Evolutionary conservation across 1,140 invertebrate species (phyloP).

Genomic region (Eumaeus atala): DNA sequence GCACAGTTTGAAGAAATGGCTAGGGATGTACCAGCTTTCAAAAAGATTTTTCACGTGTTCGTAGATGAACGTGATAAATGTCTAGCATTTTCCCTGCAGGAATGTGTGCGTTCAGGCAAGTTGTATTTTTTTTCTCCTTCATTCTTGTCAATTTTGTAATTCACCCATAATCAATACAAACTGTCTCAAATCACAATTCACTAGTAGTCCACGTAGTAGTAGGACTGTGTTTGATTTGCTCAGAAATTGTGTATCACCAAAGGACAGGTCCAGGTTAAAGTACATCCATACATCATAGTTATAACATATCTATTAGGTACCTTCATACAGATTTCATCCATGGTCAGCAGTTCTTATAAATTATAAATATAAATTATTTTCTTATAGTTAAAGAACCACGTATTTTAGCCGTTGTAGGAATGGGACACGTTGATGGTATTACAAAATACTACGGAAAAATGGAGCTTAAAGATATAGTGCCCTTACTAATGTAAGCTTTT

Average conservation of each 20-base stretch:
- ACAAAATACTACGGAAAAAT: constrained; percentile 86
- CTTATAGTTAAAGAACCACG: constrained; percentile 48
- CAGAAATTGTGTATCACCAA: too few relatives aligned
- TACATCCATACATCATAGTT: too few relatives aligned
- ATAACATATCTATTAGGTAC: too few relatives aligned
- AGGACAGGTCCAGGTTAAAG: too few relatives aligned
- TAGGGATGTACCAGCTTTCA: constrained; percentile 91
- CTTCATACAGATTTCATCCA: too few relatives aligned
- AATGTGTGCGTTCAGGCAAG: constrained; percentile 73
- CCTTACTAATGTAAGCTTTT: constrained; percentile 53
- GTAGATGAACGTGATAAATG: constrained; percentile 93
- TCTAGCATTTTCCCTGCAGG: constrained; percentile 90
- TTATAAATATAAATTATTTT: background rate
- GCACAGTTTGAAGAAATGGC: constrained; percentile 92
- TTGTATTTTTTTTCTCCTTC: constrained; percentile 18
- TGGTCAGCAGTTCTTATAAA: too few relatives aligned
- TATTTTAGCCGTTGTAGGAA: constrained; percentile 94
- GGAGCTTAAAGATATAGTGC: constrained; percentile 59
- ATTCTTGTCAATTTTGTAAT: too few relatives aligned
- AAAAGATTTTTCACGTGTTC: constrained; percentile 85
- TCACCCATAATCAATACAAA: too few relatives aligned
- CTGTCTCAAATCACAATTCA: too few relatives aligned
- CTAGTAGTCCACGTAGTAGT: too few relatives aligned
- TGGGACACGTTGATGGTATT: constrained; percentile 93
- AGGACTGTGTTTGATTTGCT: too few relatives aligned